Evolutionary conservation across 2,797 vertebrate genomes (phyloP).

Genomic region (Melanotaenia parkinsoni): DNA sequence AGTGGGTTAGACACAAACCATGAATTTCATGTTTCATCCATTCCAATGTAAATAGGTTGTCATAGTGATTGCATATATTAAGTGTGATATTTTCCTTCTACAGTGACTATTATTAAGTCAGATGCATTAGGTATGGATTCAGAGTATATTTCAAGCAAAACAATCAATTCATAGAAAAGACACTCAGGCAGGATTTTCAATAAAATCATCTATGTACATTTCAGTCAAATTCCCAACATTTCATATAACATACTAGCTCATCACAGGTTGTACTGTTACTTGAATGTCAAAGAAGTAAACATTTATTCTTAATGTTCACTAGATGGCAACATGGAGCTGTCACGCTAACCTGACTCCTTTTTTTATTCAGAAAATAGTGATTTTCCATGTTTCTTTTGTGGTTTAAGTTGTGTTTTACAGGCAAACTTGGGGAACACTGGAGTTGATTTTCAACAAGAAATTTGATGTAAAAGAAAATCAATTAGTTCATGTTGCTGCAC

Average conservation of each 20-base stretch:
- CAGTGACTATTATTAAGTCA: background rate
- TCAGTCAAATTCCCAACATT: background rate
- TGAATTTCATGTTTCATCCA: background rate
- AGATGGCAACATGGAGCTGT: constrained; percentile 32
- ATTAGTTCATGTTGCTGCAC: background rate
- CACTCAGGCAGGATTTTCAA: background rate
- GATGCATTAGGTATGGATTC: background rate
- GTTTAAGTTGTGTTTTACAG: background rate
- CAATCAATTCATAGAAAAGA: background rate
- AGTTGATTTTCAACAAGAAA: too few relatives aligned
- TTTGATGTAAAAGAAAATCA: too few relatives aligned
- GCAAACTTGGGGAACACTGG: background rate
- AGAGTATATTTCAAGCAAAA: background rate
- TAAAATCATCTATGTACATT: background rate
- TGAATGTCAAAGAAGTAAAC: background rate
- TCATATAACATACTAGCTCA: background rate
- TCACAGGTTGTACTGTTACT: background rate
- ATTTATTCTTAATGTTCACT: constrained; percentile 11
- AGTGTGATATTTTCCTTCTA: background rate
- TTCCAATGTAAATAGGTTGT: constrained; percentile 17
- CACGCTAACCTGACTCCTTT: fast-evolving
- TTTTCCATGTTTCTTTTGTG: fast-evolving
- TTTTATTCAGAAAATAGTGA: background rate
- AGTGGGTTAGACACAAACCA: background rate
- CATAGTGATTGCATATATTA: background rate